phyloP scores from a whole-genome alignment of 1,140 invertebrate genomes.

The Laupala kohalensis region DNA sequence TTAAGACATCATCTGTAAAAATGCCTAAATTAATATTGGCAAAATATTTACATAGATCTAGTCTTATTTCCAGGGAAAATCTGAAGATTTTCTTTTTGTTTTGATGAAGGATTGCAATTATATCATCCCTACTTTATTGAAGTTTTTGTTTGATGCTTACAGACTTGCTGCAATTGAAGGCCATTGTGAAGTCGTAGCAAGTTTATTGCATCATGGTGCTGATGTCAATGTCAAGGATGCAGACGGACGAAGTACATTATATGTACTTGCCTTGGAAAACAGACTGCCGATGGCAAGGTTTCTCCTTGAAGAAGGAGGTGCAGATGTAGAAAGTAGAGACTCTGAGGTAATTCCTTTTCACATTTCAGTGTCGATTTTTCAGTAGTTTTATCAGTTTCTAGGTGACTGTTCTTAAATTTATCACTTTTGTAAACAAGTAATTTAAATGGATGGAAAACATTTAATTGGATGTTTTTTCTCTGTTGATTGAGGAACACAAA shows the following conservation, averaged over 20 bases:
- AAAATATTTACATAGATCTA: too few species aligned
- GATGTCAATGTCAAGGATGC: constrained; percentile 83
- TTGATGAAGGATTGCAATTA: too few species aligned
- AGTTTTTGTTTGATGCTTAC: not conserved
- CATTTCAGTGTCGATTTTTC: too few species aligned
- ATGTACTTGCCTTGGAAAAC: constrained; percentile 84
- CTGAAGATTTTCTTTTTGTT: too few species aligned
- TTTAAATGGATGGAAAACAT: too few species aligned
- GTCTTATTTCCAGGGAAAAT: not conserved
- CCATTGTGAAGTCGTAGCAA: constrained; percentile 35
- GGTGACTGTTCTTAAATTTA: too few species aligned
- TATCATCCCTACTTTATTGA: not conserved
- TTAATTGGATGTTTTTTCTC: too few species aligned
- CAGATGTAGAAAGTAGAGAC: constrained; percentile 75
- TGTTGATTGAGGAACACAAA: too few species aligned
- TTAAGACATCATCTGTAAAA: too few species aligned
- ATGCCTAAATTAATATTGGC: too few species aligned
- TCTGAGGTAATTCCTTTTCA: constrained; percentile 62
- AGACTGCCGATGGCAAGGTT: constrained; percentile 71
- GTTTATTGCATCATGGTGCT: constrained; percentile 59
- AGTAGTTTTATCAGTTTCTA: too few species aligned
- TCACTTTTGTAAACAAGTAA: too few species aligned
- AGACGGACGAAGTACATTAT: constrained; percentile 81
- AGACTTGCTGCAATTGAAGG: constrained; percentile 13
- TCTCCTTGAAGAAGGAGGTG: constrained; percentile 60